Conservation (phyloP, 2,797 vertebrate genomes). For the Sarcoramphus papa region DNA sequence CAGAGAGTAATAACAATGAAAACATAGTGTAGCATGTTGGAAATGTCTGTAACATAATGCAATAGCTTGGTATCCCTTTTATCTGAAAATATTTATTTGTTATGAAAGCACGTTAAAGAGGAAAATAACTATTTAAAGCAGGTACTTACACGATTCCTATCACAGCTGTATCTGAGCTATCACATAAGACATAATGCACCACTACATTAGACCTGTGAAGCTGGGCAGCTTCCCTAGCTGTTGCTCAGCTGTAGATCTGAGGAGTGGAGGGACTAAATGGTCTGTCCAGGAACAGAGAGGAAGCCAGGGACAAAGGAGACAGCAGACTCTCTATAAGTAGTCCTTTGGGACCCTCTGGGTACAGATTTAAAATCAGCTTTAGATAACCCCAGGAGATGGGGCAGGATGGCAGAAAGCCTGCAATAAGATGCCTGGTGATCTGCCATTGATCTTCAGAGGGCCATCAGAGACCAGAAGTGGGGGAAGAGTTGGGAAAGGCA, state of each 20-base stretch:
- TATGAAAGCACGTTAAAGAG: not conserved
- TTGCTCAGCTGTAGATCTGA: not conserved
- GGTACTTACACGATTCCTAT: not conserved
- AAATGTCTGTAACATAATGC: not conserved
- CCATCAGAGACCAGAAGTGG: slow-evolving; percentile 11
- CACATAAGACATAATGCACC: not conserved
- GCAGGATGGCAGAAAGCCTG: slow-evolving; percentile 31
- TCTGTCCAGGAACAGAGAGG: not conserved
- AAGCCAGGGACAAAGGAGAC: not conserved
- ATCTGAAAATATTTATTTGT: not conserved
- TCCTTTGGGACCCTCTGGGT: not conserved
- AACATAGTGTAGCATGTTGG: not conserved
- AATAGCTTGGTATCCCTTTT: not conserved
- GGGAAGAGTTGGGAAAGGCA: slow-evolving; percentile 50
- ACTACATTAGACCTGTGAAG: not conserved
- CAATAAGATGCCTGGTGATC: slow-evolving; percentile 31
- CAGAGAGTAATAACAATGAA: not conserved
- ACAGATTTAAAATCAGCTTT: slow-evolving; percentile 18
- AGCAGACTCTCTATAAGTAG: not conserved
- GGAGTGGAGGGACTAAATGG: not conserved
- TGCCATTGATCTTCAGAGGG: slow-evolving; percentile 52
- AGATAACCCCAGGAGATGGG: slow-evolving; percentile 27
- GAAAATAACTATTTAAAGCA: not conserved
- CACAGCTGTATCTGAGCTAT: not conserved
- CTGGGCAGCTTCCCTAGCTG: not conserved